Percentiles rank a stretch among this genome's conserved stretches.
phyloP scores from a whole-genome alignment of 1,140 invertebrate species.

The Spodoptera litura region DNA sequence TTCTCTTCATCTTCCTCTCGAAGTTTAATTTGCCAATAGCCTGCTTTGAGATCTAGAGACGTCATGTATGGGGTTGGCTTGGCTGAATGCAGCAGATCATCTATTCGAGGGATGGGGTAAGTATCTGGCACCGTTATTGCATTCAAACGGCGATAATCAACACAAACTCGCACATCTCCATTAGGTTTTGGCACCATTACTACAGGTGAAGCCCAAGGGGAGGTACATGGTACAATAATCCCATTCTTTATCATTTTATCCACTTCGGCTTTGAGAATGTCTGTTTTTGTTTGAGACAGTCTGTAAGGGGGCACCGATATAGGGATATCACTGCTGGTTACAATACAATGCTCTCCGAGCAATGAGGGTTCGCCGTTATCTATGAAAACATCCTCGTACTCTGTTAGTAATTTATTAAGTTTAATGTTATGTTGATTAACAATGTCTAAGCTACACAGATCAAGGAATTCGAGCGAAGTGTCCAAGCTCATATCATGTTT shows the following conservation, averaged over 20 bases:
- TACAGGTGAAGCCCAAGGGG: constrained; percentile 57
- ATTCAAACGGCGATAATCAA: constrained; percentile 16
- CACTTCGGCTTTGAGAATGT: constrained; percentile 49
- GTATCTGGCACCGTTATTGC: constrained; percentile 12
- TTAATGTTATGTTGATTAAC: no score
- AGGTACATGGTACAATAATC: constrained; percentile 51
- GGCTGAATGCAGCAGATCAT: constrained; percentile 10
- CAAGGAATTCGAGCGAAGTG: no score
- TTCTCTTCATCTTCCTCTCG: constrained; percentile 40
- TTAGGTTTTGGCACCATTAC: constrained; percentile 51
- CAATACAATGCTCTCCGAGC: constrained; percentile 21
- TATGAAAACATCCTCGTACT: constrained; percentile 22
- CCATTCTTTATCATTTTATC: constrained; percentile 48
- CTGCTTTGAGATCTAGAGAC: constrained; percentile 32
- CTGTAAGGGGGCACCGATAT: constrained; percentile 55
- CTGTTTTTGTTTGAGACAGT: constrained; percentile 39
- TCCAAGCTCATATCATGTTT: no score
- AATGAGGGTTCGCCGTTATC: constrained; percentile 18
- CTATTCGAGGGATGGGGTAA: constrained; percentile 27
- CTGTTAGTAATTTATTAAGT: constrained; percentile 4
- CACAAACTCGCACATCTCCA: constrained; percentile 10
- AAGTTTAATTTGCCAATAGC: not conserved
- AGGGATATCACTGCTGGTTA: constrained; percentile 33
- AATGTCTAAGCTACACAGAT: no score
- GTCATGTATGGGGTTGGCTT: constrained; percentile 28